Conservation (phyloP, 2,113 vertebrate species). For the Aldabrachelys gigantea region DNA sequence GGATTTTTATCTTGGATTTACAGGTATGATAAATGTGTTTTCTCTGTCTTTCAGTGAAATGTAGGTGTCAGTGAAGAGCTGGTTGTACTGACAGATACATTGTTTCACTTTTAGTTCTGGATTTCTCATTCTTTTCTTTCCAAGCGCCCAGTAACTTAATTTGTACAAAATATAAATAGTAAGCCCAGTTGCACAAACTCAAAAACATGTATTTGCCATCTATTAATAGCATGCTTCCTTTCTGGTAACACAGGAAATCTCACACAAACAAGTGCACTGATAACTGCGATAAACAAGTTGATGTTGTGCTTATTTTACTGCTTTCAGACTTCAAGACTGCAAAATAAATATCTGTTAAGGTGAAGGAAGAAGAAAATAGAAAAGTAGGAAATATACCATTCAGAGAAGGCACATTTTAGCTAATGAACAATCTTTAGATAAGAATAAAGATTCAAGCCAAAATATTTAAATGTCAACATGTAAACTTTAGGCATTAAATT, state of each 20-base stretch:
- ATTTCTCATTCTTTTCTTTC: slow-evolving; percentile 33
- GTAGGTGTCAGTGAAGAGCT: background rate
- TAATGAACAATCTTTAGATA: background rate
- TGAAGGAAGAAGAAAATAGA: background rate
- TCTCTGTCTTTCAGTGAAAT: slow-evolving; percentile 18
- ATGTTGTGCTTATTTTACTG: slow-evolving; percentile 46
- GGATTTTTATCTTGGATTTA: slow-evolving; percentile 31
- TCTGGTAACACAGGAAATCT: slow-evolving; percentile 76
- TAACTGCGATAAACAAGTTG: slow-evolving; percentile 74
- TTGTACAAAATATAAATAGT: slow-evolving; percentile 51
- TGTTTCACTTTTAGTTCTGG: slow-evolving; percentile 15
- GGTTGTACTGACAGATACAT: background rate
- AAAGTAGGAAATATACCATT: background rate
- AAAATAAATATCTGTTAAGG: slow-evolving; percentile 21
- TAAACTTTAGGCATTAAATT: background rate
- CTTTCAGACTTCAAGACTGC: background rate
- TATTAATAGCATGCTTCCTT: slow-evolving; percentile 72
- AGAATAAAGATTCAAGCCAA: background rate
- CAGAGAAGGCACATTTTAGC: background rate
- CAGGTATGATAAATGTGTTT: background rate
- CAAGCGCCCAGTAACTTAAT: background rate
- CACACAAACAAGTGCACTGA: slow-evolving; percentile 74
- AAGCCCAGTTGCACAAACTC: slow-evolving; percentile 42
- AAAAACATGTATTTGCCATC: slow-evolving; percentile 63
- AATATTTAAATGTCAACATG: background rate